Evolutionary conservation across 1,140 invertebrate species (phyloP).

Genomic region (Hyles vespertilio): DNA sequence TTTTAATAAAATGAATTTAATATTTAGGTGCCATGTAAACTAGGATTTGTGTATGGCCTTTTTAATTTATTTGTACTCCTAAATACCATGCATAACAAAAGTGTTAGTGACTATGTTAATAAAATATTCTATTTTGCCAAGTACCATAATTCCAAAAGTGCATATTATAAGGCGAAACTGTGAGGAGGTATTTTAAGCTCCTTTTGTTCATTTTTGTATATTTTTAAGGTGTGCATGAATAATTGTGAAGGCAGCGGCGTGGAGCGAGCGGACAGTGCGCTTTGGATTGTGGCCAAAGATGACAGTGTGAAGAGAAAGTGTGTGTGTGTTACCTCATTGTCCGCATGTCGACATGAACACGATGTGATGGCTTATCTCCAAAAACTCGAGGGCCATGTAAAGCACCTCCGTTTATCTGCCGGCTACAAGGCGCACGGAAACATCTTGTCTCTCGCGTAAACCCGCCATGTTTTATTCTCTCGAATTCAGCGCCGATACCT

Average conservation of each 20-base stretch:
- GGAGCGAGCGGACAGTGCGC: neutral
- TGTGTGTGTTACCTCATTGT: constrained; percentile 33
- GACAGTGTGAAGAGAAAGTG: constrained; percentile 37
- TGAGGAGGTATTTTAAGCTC: no score
- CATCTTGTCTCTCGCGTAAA: constrained; percentile 62
- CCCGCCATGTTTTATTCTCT: constrained; percentile 67
- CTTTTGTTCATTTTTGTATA: no score
- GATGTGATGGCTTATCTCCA: constrained; percentile 51
- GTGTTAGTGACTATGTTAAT: no score
- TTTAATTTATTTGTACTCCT: no score
- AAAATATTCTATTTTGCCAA: no score
- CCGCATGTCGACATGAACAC: constrained; percentile 48
- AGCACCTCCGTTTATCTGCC: constrained; percentile 52
- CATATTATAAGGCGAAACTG: no score
- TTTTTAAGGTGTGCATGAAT: neutral
- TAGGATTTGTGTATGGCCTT: no score
- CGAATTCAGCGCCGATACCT: constrained; percentile 65
- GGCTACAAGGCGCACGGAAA: constrained; percentile 39
- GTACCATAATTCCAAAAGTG: no score
- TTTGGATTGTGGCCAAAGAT: constrained; percentile 14
- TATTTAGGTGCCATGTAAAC: no score
- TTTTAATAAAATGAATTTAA: no score
- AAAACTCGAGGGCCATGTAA: constrained; percentile 57
- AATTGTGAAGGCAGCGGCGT: no score
- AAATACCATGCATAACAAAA: no score